Conservation (phyloP, 2,888 invertebrate species). For the Cinara cedri region DNA sequence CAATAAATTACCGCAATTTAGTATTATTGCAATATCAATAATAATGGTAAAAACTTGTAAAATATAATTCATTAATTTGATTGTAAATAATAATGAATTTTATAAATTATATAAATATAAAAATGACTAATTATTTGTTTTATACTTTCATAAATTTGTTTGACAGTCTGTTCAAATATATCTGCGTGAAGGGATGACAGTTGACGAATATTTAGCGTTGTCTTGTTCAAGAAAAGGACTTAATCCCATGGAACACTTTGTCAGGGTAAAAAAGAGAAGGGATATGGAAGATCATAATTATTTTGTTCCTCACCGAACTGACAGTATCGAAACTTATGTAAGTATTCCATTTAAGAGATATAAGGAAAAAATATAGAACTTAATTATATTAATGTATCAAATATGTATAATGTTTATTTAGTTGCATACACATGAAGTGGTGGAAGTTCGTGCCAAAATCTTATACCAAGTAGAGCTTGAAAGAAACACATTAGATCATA, state of each 20-base stretch:
- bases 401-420: constrained; percentile 64
- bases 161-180: constrained; percentile 76
- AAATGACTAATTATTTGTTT: background rate
- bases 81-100: no score
- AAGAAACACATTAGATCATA: constrained; percentile 86
- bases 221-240: constrained; percentile 91
- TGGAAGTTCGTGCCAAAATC: constrained; percentile 96
- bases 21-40: background rate
- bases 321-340: constrained; percentile 93
- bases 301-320: constrained; percentile 92
- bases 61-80: no score
- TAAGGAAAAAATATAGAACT: background rate
- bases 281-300: constrained; percentile 96
- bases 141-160: constrained; percentile 46
- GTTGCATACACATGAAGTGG: constrained; percentile 91
- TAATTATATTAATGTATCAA: background rate
- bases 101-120: background rate
- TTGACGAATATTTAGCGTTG: constrained; percentile 91
- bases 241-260: constrained; percentile 94
- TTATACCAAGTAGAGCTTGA: constrained; percentile 94
- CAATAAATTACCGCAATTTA: background rate
- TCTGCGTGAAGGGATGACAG: constrained; percentile 89
- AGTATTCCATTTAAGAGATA: constrained; percentile 45
- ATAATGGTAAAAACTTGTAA: background rate
- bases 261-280: constrained; percentile 89